Base-by-base conservation (phyloP, 2,113 vertebrate species). In the Neofelis nebulosa region DNA sequence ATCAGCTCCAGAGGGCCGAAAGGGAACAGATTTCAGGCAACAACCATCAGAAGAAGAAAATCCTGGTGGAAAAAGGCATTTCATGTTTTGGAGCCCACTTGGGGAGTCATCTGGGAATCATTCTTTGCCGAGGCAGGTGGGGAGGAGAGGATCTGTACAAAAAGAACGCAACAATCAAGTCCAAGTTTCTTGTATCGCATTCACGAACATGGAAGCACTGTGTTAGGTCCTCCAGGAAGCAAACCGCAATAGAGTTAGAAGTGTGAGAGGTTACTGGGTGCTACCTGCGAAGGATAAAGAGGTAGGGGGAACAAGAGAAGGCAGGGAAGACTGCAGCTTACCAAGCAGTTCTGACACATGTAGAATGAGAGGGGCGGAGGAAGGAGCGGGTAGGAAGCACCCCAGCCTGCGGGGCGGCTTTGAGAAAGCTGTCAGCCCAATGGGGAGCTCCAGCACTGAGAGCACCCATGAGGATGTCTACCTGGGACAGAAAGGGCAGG, bases 31-130 rank as follows among this genome's bases (percentile, higher is more conserved):
- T 88, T 66, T 78, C 57, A 91, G 85, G 63, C 31, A 63, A 41
- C 15, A 76, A 21, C 63, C 55, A 91, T 82, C 25, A 95, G 65
- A 93, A 95, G 45, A 90, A 33, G 19, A 92, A 90, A 91, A 94
- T 38, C 29, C 61, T 78, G 23, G 48, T 55, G 33, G 33, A 48
- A 65, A 84, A 95, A 61, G 38, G 10, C 45, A 82, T 89, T 80
- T 89, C 66, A 55, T 65, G 61, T 92, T 86, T 86, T 65, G 19
- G 31, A 50, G 23, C 27, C 33, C 14, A 80, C 38, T 55, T 89
- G 27, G 31, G 41, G 55, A 13, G 41, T 91, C 29, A 82, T 85
- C 81, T 78, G 36, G 19, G 69, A 50, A 50, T 80, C 31, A 74
- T 94, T 81, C 55, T 57, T 87, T 91, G 16, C 15, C 83, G 19